phyloP scores from a whole-genome alignment of 2,888 invertebrate species.

The Lithophane ornitopus region DNA sequence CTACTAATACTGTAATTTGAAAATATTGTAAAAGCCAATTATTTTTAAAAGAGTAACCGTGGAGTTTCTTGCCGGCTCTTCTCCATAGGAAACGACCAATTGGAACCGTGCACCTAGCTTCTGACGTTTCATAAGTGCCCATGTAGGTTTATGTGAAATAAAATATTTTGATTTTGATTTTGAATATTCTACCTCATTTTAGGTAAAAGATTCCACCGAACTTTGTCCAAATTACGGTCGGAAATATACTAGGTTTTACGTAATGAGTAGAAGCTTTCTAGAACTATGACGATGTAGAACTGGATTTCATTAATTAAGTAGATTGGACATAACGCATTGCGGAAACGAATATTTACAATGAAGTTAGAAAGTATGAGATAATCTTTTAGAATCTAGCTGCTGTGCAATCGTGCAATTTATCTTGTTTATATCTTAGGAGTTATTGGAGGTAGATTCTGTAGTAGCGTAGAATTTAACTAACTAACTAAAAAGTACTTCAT shows the following conservation, averaged over 20 bases:
- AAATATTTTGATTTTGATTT: too few species aligned
- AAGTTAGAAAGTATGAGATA: constrained; percentile 58
- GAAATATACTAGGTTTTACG: constrained; percentile 3
- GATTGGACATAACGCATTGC: constrained; percentile 9
- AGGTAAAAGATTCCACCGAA: neutral
- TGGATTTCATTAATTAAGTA: constrained; percentile 35
- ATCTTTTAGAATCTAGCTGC: constrained; percentile 23
- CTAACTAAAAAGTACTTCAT: neutral
- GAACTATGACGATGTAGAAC: constrained; percentile 2
- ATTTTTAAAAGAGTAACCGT: too few species aligned
- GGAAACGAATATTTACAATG: constrained; percentile 54
- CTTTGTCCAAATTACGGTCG: neutral
- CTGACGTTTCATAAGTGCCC: too few species aligned
- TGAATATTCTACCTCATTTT: too few species aligned
- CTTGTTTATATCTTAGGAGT: neutral
- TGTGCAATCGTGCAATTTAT: constrained; percentile 41
- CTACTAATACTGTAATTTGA: too few species aligned
- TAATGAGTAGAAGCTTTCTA: constrained; percentile 38
- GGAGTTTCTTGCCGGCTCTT: too few species aligned
- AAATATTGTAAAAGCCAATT: too few species aligned
- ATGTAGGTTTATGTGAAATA: too few species aligned
- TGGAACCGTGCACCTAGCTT: too few species aligned
- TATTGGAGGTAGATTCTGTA: constrained; percentile 11
- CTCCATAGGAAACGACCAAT: too few species aligned
- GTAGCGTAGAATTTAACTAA: too few species aligned